Percentiles rank a stretch among this genome's conserved stretches.
Evolutionary conservation across 1,140 invertebrate species (phyloP).

Genomic region (Drosophila eugracilis): DNA sequence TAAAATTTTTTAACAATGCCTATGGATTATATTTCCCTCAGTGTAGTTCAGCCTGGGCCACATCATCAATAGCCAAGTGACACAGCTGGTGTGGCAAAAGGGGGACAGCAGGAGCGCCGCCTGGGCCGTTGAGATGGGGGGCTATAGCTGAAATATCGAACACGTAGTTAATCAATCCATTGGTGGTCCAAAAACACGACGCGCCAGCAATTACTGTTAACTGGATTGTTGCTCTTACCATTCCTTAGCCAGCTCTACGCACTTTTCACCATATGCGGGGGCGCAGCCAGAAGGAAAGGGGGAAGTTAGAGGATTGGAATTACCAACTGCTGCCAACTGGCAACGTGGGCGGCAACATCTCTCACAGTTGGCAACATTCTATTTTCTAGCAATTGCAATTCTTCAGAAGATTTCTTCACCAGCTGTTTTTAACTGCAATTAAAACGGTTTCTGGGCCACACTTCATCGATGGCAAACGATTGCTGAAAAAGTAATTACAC

Average conservation of each 20-base stretch:
- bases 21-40: neutral
- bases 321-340: neutral
- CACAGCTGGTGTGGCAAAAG: constrained; percentile 28
- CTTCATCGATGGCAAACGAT: constrained; percentile 42
- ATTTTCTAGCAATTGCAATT: constrained; percentile 34
- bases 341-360: constrained; percentile 66
- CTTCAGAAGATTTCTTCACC: constrained; percentile 1
- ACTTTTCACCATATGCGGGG: constrained; percentile 34
- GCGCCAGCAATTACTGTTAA: constrained; percentile 78
- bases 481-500: constrained; percentile 65
- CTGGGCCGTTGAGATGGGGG: neutral
- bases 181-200: constrained; percentile 75
- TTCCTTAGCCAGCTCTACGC: constrained; percentile 45
- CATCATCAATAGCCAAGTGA: constrained; percentile 75
- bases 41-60: constrained; percentile 39
- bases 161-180: constrained; percentile 81
- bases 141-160: constrained; percentile 66
- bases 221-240: constrained; percentile 54
- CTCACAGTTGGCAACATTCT: constrained; percentile 67
- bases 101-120: neutral
- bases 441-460: constrained; percentile 56
- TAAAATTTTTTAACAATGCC: neutral
- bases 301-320: neutral
- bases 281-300: neutral
- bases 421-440: constrained; percentile 50